Base-by-base conservation (phyloP, 2,888 invertebrate species). In the Sylvicola fuscatus region DNA sequence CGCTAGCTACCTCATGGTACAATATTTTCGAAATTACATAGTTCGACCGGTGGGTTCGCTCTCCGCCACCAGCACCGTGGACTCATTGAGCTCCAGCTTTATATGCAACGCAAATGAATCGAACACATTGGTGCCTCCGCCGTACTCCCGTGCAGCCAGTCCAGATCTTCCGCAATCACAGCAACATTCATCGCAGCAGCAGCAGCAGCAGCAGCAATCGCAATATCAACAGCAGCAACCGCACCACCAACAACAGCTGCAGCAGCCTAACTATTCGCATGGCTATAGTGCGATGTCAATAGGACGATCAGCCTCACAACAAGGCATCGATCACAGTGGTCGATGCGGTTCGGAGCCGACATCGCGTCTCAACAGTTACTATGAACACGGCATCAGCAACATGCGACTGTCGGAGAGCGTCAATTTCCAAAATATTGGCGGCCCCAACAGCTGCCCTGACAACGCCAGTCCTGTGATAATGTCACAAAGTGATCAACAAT, bases 81-180 rank as follows among this genome's bases (percentile, higher is more conserved):
- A 84, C 58, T 84, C 83, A 44, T 65, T 84, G 48, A 83, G 77
- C 60, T 84, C 83, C 47, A 83, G 81, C 64, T 83, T 78, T 60
- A 74, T 82, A 58, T 83, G 82, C 61, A 82, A 80, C 49, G 71
- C 79, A 44, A 83, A 82, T 61, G 83, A 84, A 71, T 80, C 82
- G 37, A 83, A 83, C 56, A 74, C 77, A 38, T 66, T 81, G 53
- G 72, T 83, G 46, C 83, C 83, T 39, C 83, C 83, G 32, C 81
- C 83, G 13, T 84, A 84, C 58, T 82, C 82, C 38, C 72, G 77
- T 48, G 75, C 77, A 44, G 73, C 72, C 46, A 80, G 76, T 54
- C 68, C 76, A 46, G 79, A 78, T 45, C 70, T 71, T 46, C 58
- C 68, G 48, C 59, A 30, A 12, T 29, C 29, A 3, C 14, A 10